phyloP scores from a whole-genome alignment of 2,888 invertebrate genomes.

The Norana najaformis region DNA sequence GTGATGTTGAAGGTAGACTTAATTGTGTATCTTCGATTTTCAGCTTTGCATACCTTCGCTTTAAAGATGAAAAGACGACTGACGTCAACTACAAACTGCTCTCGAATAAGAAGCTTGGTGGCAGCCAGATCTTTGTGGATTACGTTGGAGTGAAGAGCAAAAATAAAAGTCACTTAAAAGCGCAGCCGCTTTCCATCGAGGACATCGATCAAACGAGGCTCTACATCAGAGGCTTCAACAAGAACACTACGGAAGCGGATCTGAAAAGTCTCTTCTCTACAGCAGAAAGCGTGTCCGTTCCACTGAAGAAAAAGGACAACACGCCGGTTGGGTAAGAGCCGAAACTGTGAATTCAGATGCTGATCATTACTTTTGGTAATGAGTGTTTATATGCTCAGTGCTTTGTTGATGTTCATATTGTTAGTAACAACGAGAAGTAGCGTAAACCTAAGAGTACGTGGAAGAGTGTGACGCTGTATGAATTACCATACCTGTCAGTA shows the following conservation, averaged over 20 bases:
- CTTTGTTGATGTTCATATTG: too few species aligned
- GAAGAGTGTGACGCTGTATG: too few species aligned
- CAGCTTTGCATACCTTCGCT: conserved; percentile 1
- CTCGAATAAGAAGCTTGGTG: neutral
- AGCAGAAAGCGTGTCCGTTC: neutral
- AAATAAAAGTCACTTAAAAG: neutral
- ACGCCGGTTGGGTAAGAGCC: neutral
- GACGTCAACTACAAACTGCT: neutral
- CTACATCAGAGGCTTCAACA: neutral
- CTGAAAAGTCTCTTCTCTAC: neutral
- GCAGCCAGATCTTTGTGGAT: neutral
- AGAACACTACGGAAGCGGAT: neutral
- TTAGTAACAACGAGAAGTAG: too few species aligned
- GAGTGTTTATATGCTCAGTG: neutral
- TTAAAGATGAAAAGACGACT: conserved; percentile 1
- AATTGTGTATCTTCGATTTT: neutral
- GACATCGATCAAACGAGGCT: neutral
- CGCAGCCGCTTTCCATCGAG: neutral
- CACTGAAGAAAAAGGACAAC: neutral
- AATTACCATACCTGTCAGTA: too few species aligned
- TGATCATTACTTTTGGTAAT: neutral
- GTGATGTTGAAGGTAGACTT: too few species aligned
- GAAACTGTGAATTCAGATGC: neutral
- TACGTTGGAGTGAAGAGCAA: conserved; percentile 14
- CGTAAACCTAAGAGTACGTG: too few species aligned